Base-by-base conservation (phyloP, 2,797 vertebrate species). In the Heliangelus exortis region DNA sequence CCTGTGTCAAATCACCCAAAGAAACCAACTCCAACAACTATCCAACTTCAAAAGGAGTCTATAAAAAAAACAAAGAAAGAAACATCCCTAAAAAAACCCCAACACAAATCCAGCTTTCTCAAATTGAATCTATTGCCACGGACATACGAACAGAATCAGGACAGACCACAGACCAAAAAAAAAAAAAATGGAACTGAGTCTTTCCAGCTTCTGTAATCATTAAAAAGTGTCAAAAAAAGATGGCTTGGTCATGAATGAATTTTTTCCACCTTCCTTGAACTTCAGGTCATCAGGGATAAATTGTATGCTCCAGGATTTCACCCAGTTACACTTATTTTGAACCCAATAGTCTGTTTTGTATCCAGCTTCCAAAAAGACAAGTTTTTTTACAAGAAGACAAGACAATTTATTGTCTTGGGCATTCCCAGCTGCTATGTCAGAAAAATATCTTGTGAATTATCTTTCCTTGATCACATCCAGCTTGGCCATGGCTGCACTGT, bases 1-100 rank as follows among this genome's bases (percentile, higher is more conserved):
- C 33, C 80, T 79, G 34, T 79, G 80, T 65, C 63, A 71, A 90
- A 39, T 33, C 62, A 80, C 51, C 51, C 87, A 88, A 71, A 71
- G 69, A 89, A 92, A 84, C n/a, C 47, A 45, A 26, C 47, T 8
- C 25, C 0, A 0, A 53, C 59, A 76, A 10, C 67, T 41, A n/a
- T 77, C 62, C 45, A 29, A 23, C 15, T 17, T 62, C 50, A 84
- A 88, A 29, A 17, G 55, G 28, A 83, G 33, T 91, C 62, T 5
- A 1, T 15, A n/a, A 4, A 5, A 12, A 2, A 4, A 33, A 43
- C 47, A 48, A 10, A 20, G 9, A 48, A 8, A 34, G 50, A 8
- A 5, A 19, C 23, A 34, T 17, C 1, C 10, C 13, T 26, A 51
- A 51, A 53, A 28, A 28, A 21, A 23, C 53, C 15, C 22, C 15